phyloP scores from a whole-genome alignment of 2,797 vertebrate genomes.

The Paguma larvata region DNA sequence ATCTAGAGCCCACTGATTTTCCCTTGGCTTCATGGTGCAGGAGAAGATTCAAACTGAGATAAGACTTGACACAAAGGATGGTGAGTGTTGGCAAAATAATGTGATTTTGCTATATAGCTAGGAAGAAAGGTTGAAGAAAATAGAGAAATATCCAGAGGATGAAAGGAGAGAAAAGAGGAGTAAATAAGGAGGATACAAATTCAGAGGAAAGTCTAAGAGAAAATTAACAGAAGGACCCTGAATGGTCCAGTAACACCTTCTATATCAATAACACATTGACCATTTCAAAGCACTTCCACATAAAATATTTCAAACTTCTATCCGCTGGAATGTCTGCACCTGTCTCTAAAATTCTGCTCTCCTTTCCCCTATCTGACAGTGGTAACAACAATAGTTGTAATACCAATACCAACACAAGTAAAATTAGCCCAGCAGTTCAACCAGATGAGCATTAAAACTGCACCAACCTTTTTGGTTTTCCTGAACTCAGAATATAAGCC shows the following conservation, averaged over 20 bases:
- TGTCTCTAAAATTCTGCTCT: background rate
- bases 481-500: background rate
- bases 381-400: background rate
- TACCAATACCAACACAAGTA: background rate
- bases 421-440: background rate
- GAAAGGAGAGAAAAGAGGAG: background rate
- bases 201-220: background rate
- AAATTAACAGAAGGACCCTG: background rate
- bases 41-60: background rate
- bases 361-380: background rate
- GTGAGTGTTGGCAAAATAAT: background rate
- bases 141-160: background rate
- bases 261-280: background rate
- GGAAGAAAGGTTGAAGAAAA: background rate
- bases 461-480: slow-evolving; percentile 33
- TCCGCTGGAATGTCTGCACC: background rate
- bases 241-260: background rate
- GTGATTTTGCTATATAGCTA: background rate
- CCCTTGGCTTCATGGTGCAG: background rate
- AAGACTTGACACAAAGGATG: background rate
- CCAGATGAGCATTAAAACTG: background rate
- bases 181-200: background rate
- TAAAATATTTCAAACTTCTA: background rate
- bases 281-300: background rate
- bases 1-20: background rate